Evolutionary conservation across 2,888 invertebrate genomes (phyloP), one percentile per base, ranked within the genome.

Genomic region (Boloria selene): DNA sequence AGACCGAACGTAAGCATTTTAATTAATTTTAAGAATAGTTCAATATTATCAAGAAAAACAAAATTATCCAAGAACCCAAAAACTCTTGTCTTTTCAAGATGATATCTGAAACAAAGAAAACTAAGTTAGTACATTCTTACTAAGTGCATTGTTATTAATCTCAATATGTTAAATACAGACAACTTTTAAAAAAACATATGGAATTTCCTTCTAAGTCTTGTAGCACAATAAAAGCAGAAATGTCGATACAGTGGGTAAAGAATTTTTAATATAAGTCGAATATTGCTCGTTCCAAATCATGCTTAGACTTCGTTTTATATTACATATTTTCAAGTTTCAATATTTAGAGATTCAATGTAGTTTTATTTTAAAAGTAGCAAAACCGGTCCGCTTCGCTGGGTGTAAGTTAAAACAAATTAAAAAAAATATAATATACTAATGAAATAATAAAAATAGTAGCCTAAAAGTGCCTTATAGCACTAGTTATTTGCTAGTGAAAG

Each of bases 41-140:
- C 4, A 53, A 67, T 51, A 56, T 51, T 62, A 44, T 47, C 17
- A 13, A 22, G 4, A 53, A 14, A 17, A 53, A 45, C 22, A 47
- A 65, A 45, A 22, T 18, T 38, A 45, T 49, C 16, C 14, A 45
- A 45, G n/a, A 49, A 58, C 51, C 16, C 17, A 54, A 60, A 49
- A 42, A 59, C n/a, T n/a, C n/a, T n/a, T n/a, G n/a, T n/a, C n/a
- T n/a, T n/a, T n/a, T n/a, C 52, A 52, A 44, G 60, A 59, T 53
- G 53, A 52, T 62, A 75, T 72, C 77, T 77, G 78, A 74, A 77
- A 76, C 76, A 77, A 77, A 70, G 65, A 58, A 62, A 51, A 70
- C 14, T 10, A 6, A 13, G 13, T 61, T 60, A 60, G 51, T 69
- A 16, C 31, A 38, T 58, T 51, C 16, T 18, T 17, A 14, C 16